phyloP scores from a whole-genome alignment of 2,888 invertebrate species.

The Eristalis pertinax region DNA sequence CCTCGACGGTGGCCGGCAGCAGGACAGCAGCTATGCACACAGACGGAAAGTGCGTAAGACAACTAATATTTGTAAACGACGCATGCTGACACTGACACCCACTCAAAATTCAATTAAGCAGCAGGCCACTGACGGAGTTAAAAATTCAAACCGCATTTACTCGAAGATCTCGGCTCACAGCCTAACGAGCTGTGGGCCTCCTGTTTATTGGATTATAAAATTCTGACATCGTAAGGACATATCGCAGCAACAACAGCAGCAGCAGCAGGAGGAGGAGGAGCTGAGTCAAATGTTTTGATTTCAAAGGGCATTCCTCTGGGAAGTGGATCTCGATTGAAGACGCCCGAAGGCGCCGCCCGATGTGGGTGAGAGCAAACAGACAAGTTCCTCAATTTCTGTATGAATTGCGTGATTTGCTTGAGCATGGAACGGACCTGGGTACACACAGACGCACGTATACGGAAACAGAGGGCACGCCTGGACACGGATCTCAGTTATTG shows the following conservation, averaged over 20 bases:
- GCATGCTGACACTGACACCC: constrained; percentile 63
- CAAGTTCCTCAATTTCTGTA: not conserved
- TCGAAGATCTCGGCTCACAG: not conserved
- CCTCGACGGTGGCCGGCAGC: not conserved
- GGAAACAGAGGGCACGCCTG: not conserved
- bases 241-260: constrained; percentile 2
- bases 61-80: constrained; percentile 43
- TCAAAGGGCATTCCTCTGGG: not conserved
- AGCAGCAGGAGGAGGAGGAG: constrained; percentile 1
- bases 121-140: constrained; percentile 1
- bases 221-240: constrained; percentile 27
- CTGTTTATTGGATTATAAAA: constrained; percentile 39
- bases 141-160: not conserved
- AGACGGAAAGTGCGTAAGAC: constrained; percentile 58
- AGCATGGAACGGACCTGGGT: not conserved
- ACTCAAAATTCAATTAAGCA: constrained; percentile 64
- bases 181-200: not conserved
- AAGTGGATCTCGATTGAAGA: not conserved
- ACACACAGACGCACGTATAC: not conserved
- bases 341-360: not conserved
- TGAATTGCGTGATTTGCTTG: not conserved
- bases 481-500: not conserved
- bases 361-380: not conserved
- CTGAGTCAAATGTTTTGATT: constrained; percentile 56
- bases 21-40: constrained; percentile 21